These are phyloP conservation scores for Cryptophagus acutangulus DNA, from an alignment of 2,888 invertebrate species.

Conservation along the genomic window DNA sequence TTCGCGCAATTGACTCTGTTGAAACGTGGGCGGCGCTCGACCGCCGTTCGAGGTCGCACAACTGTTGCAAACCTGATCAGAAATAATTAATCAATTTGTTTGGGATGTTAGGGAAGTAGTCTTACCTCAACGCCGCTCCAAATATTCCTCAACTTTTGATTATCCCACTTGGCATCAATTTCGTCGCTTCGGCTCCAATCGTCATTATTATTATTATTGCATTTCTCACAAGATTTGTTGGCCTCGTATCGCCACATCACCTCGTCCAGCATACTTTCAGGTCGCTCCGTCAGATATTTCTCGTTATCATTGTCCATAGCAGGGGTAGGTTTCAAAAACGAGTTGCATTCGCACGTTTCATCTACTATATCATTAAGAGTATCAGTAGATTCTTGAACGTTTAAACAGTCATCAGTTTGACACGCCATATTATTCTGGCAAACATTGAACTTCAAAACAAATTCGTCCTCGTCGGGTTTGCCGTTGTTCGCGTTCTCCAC, in stretches of 20 bases:
- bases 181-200: conserved; percentile 14
- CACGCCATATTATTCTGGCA: conserved; percentile 55
- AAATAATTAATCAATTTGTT: not conserved
- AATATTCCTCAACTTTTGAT: conserved; percentile 35
- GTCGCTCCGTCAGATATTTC: not conserved
- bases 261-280: conserved; percentile 25
- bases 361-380: too few relatives aligned
- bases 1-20: conserved; percentile 44
- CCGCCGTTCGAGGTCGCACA: conserved; percentile 29
- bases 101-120: conserved; percentile 3
- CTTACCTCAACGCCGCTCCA: conserved; percentile 44
- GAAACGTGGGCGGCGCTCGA: conserved; percentile 28
- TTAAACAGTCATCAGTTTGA: conserved; percentile 54
- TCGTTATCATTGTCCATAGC: not conserved
- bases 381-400: too few relatives aligned
- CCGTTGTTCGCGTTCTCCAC: not conserved
- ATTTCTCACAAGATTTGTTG: conserved; percentile 48
- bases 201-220: conserved; percentile 35
- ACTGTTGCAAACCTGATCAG: conserved; percentile 37
- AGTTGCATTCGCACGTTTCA: too few relatives aligned
- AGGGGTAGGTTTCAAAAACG: too few relatives aligned
- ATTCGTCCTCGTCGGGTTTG: conserved; percentile 37
- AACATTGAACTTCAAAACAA: conserved; percentile 67
- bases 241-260: conserved; percentile 37
- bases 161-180: conserved; percentile 24